A percentile compares a stretch with the other conserved stretches of the same genome.
Conservation (phyloP, 2,113 vertebrate genomes). For the Petroica traversi region DNA sequence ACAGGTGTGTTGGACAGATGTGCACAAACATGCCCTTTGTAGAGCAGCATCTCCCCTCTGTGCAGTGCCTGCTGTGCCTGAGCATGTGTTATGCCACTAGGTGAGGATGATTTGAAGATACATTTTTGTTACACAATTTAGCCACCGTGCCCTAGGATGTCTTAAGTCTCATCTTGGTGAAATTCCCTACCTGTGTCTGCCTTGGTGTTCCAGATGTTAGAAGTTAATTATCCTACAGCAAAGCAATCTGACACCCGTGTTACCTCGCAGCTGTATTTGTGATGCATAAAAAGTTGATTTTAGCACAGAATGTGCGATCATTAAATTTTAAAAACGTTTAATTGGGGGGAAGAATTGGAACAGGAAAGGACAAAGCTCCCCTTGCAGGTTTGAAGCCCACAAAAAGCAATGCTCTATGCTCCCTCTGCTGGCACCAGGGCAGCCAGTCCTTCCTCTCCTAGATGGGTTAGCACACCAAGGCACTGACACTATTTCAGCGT, state of each 20-base stretch:
- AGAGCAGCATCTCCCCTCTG: background rate
- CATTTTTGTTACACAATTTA: background rate
- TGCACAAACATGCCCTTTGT: background rate
- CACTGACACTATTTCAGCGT: background rate
- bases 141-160: background rate
- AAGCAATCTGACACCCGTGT: background rate
- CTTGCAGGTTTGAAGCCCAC: background rate
- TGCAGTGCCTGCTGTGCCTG: background rate
- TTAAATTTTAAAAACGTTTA: background rate
- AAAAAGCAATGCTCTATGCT: slow-evolving; percentile 48
- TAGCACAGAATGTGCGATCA: background rate
- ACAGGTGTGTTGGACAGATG: background rate
- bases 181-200: background rate
- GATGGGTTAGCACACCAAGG: background rate
- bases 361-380: background rate
- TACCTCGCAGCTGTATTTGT: background rate
- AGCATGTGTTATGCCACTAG: background rate
- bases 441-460: background rate
- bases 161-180: background rate
- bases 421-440: slow-evolving; percentile 72
- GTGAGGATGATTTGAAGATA: background rate
- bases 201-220: background rate
- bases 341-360: accelerated
- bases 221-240: background rate
- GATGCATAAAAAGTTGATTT: background rate